Evolutionary conservation across 2,888 invertebrate genomes (phyloP).

Genomic region (Nemotelus pantherinus): DNA sequence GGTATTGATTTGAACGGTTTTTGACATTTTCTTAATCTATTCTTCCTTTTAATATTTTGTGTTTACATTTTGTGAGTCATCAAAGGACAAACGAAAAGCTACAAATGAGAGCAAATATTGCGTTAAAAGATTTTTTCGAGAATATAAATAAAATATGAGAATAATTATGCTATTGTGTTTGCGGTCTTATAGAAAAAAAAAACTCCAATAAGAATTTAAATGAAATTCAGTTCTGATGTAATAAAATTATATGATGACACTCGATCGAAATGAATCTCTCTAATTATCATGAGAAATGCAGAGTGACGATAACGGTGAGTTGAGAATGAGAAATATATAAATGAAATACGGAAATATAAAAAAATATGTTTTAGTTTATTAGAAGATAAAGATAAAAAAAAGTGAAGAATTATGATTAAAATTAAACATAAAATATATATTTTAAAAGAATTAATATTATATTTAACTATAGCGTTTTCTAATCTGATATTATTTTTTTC

Average conservation of each 20-base stretch:
- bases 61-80: too few relatives aligned
- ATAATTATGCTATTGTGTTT: too few relatives aligned
- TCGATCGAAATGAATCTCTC: too few relatives aligned
- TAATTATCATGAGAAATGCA: too few relatives aligned
- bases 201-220: too few relatives aligned
- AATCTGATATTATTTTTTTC: constrained; percentile 33
- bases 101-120: too few relatives aligned
- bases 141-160: too few relatives aligned
- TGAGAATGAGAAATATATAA: constrained; percentile 36
- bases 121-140: too few relatives aligned
- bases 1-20: background rate
- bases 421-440: constrained; percentile 47
- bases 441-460: constrained; percentile 46
- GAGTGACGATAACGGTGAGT: background rate
- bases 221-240: too few relatives aligned
- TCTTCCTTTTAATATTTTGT: background rate
- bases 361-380: constrained; percentile 45
- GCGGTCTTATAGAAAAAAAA: too few relatives aligned
- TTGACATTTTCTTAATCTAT: background rate
- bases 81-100: too few relatives aligned
- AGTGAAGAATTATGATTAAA: constrained; percentile 34
- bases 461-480: constrained; percentile 38
- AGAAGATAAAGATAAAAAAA: constrained; percentile 39
- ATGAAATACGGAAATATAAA: background rate
- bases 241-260: too few relatives aligned